Conservation (phyloP, 2,888 invertebrate genomes). For the Volucella bombylans region DNA sequence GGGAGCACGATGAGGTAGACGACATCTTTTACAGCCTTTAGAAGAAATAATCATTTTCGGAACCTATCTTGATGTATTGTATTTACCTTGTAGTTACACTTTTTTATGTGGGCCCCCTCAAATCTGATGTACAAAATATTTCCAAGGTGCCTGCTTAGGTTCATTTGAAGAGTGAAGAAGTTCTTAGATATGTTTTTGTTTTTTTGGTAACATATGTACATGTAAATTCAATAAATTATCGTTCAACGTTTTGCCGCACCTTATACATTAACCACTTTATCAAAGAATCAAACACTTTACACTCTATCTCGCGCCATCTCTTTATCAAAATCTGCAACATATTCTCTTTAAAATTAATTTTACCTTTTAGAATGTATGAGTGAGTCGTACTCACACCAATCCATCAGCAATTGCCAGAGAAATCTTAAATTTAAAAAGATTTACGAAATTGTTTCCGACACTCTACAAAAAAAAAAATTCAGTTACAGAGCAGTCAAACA, state of each 20-base stretch:
- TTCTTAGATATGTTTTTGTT: background rate
- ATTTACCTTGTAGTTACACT: no score
- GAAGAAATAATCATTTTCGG: no score
- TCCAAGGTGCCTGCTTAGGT: no score
- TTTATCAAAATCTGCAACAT: slow-evolving; percentile 34
- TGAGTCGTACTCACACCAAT: slow-evolving; percentile 52
- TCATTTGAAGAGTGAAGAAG: no score
- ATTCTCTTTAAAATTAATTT: slow-evolving; percentile 27
- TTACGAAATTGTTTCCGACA: slow-evolving; percentile 1
- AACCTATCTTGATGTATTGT: no score
- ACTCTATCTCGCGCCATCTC: slow-evolving; percentile 54
- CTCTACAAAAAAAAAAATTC: background rate
- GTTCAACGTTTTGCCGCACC: slow-evolving; percentile 33
- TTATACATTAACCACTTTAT: slow-evolving; percentile 59
- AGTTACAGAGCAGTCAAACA: slow-evolving; percentile 8
- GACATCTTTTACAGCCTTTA: no score
- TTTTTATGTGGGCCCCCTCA: no score
- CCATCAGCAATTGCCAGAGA: slow-evolving; percentile 25
- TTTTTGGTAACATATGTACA: no score
- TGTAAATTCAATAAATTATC: background rate
- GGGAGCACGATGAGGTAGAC: no score
- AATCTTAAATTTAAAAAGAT: slow-evolving; percentile 11
- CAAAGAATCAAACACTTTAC: slow-evolving; percentile 30
- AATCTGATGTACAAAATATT: no score
- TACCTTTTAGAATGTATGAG: slow-evolving; percentile 35